Conservation (phyloP, 2,888 invertebrate species). For the Diaperis boleti region DNA sequence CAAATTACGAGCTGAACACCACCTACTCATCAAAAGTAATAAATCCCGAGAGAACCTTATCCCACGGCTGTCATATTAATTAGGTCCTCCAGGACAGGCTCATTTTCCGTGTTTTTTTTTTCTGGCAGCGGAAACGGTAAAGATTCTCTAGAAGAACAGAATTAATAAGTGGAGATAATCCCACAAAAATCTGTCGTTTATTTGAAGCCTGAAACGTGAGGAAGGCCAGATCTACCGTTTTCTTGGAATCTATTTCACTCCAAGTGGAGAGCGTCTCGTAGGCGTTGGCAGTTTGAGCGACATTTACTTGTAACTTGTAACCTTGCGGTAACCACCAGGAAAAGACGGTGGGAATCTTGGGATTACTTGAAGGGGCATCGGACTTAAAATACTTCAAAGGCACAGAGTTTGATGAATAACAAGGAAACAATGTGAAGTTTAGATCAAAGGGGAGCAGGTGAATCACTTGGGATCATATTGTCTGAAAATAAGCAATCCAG, state of each 20-base stretch:
- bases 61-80: constrained; percentile 8
- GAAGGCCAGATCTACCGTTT: constrained; percentile 16
- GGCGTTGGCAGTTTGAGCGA: constrained; percentile 20
- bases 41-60: background rate
- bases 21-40: too few relatives aligned
- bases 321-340: constrained; percentile 15
- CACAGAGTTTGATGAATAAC: background rate
- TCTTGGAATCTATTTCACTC: constrained; percentile 12
- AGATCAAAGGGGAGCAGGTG: too few relatives aligned
- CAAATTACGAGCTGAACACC: too few relatives aligned
- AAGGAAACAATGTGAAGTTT: background rate
- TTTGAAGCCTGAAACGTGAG: constrained; percentile 25
- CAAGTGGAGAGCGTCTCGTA: background rate
- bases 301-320: constrained; percentile 23
- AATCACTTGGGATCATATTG: too few relatives aligned
- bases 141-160: constrained; percentile 5
- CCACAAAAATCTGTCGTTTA: constrained; percentile 24
- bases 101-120: background rate
- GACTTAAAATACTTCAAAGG: background rate
- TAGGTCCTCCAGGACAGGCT: background rate
- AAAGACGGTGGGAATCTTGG: constrained; percentile 7
- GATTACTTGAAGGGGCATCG: background rate
- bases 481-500: too few relatives aligned
- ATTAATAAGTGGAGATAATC: constrained; percentile 25
- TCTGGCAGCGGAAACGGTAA: background rate